Evolutionary conservation across 1,140 invertebrate species (phyloP), one percentile per base, ranked within the genome.

Genomic region (Semibalanus balanoides): DNA sequence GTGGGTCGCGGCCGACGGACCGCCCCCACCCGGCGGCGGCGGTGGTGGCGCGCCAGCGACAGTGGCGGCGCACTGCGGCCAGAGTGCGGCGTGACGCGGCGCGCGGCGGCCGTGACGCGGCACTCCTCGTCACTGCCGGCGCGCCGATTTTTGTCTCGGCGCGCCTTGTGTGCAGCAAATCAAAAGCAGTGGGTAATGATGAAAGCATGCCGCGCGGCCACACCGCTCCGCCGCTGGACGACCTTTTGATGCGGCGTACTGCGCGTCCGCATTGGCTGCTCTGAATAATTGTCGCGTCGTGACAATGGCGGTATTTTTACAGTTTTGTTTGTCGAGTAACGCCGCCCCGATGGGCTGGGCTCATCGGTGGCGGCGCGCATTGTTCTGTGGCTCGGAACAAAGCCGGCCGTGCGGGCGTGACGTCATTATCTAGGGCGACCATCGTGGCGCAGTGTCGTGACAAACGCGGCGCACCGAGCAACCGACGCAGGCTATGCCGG

Each of bases 321-420:
- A 64, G 51, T 64, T 64, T 64, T 64, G 51, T 64, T 64, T 64
- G 51, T 64, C 51, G 51, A 64, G 51, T 64, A 64, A 64, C 22
- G 51, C 51, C 22, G 51, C 51, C 7, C 51, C 14, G 22, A 64
- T 64, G 51, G 22, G 51, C 22, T 25, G 14, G 22, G 51, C 51
- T 64, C 51, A 64, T 64, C 51, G 51, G 9, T 19, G 14, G 51
- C 22, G 51, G 11, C 51, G 11, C 14, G 51, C 51, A 64, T 64
- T 64, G 51, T 64, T 64, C 51, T 64, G 51, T 64, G 51, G 51
- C 51, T 64, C 51, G 51, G 51, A 64, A 64, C 51, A 64, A 64
- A 64, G 51, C 51, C 14, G 51, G 51, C 51, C 14, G 1, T 7
- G 14, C 51, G 51, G 51, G 51, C 51, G 51, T 64, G 51, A 64